Evolutionary conservation across 2,888 invertebrate species (phyloP).

Genomic region (Chrysolina haemoptera): DNA sequence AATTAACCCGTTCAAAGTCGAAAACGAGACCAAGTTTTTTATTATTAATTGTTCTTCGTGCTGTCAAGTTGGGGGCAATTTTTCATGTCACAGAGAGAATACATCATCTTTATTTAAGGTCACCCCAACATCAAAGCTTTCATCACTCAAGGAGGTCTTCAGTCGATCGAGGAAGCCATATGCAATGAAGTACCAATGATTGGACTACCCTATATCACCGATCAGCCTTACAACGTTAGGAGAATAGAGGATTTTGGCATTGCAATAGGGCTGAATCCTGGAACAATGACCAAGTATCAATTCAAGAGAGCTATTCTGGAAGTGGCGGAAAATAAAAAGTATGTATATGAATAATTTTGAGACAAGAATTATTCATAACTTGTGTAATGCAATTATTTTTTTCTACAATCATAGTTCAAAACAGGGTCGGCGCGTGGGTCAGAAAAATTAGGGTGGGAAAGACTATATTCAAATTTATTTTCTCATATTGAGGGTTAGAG

Average conservation of each 20-base stretch:
- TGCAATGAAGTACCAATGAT: slow-evolving; percentile 58
- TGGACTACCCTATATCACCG: slow-evolving; percentile 60
- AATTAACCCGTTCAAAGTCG: too few species aligned
- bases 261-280: slow-evolving; percentile 51
- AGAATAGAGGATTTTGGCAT: slow-evolving; percentile 53
- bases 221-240: slow-evolving; percentile 58
- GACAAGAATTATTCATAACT: too few species aligned
- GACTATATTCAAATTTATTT: too few species aligned
- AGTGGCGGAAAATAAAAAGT: slow-evolving; percentile 57
- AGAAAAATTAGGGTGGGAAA: too few species aligned
- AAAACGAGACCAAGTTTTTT: too few species aligned
- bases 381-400: too few species aligned
- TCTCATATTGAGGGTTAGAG: too few species aligned
- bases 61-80: too few species aligned
- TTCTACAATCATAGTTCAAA: too few species aligned
- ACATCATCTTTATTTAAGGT: slow-evolving; percentile 44
- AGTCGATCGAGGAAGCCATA: slow-evolving; percentile 61
- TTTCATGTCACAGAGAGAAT: neutral
- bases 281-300: slow-evolving; percentile 55
- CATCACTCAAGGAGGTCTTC: slow-evolving; percentile 60
- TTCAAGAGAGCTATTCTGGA: slow-evolving; percentile 55
- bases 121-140: slow-evolving; percentile 61
- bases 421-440: too few species aligned
- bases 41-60: too few species aligned
- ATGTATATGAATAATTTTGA: slow-evolving; percentile 27